Evolutionary conservation across 2,113 vertebrate genomes (phyloP).

Genomic region (Dinomys branickii): DNA sequence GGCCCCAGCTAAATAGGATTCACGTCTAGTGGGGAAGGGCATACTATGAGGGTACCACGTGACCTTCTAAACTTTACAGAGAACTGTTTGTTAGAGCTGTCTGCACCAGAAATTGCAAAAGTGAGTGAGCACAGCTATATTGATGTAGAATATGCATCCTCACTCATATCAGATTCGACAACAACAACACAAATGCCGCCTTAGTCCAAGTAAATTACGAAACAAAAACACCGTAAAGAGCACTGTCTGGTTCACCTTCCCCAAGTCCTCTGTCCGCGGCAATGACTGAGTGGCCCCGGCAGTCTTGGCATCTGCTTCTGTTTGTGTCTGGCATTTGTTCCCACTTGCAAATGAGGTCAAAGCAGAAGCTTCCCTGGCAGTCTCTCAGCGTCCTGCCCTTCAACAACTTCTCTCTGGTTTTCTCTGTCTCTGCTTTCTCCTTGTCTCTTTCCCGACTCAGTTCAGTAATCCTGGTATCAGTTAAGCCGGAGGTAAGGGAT

Average conservation of each 20-base stretch:
- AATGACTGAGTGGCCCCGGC: too few relatives aligned
- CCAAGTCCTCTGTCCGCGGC: neutral
- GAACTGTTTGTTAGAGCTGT: neutral
- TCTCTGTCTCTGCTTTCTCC: neutral
- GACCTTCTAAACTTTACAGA: neutral
- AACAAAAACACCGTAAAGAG: neutral
- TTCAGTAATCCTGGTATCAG: neutral
- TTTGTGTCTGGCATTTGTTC: neutral
- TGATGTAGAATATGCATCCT: neutral
- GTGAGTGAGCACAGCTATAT: neutral
- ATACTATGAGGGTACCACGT: fast-evolving
- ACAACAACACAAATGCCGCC: neutral
- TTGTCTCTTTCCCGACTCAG: neutral
- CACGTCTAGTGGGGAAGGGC: neutral
- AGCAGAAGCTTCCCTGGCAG: neutral
- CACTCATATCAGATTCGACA: neutral
- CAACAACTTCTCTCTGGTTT: neutral
- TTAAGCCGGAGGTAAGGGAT: neutral
- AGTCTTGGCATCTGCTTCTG: neutral
- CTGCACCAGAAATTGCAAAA: neutral
- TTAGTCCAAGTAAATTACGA: neutral
- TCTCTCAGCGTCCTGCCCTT: neutral
- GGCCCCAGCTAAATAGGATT: neutral
- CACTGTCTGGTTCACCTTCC: neutral
- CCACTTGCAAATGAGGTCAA: neutral